Evolutionary conservation across 2,888 invertebrate species (phyloP).

Genomic region (Lasius platythorax): DNA sequence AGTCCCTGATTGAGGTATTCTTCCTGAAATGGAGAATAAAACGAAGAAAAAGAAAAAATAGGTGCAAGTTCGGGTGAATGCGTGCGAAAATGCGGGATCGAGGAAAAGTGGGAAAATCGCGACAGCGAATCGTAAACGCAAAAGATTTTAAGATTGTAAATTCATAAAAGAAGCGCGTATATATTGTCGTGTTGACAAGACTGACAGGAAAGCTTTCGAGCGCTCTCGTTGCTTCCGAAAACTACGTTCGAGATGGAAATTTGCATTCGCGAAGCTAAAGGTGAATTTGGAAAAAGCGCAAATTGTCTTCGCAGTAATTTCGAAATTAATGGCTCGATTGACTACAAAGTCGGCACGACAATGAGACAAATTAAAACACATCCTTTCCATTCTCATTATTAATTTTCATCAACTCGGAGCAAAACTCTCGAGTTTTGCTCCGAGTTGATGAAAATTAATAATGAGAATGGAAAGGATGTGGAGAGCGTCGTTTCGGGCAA

Average conservation of each 20-base stretch:
- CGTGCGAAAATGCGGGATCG: neutral
- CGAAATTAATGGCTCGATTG: neutral
- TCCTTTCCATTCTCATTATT: neutral
- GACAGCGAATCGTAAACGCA: constrained; percentile 3
- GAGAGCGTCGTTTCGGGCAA: neutral
- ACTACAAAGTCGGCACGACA: neutral
- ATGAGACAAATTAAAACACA: neutral
- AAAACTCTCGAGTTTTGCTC: neutral
- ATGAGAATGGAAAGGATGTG: neutral
- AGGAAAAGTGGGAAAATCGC: neutral
- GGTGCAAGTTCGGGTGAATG: neutral
- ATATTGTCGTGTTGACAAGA: neutral
- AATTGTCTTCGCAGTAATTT: constrained; percentile 6
- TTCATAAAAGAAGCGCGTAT: neutral
- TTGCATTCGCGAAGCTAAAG: neutral
- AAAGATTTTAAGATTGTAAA: neutral
- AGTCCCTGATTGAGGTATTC: constrained; percentile 14
- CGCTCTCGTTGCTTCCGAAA: neutral
- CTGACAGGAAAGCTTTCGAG: neutral
- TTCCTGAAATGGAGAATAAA: neutral
- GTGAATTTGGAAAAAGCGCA: neutral
- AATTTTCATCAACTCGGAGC: neutral
- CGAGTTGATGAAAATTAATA: neutral
- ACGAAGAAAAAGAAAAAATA: neutral
- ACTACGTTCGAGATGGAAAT: neutral